Evolutionary conservation across 2,888 invertebrate genomes (phyloP), one percentile per base, ranked within the genome.

Genomic region (Deilephila porcellus): DNA sequence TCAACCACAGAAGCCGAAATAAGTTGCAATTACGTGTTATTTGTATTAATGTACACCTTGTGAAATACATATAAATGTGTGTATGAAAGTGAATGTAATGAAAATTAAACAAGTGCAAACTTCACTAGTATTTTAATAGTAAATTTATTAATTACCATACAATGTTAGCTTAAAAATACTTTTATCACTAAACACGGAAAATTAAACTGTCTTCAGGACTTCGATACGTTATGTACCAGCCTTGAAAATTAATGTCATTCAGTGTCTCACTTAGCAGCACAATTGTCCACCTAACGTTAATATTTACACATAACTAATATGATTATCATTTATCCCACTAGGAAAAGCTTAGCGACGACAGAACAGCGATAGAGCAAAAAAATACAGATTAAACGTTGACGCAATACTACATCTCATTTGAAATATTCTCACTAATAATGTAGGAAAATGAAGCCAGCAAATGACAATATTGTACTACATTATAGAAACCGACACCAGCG

Each of bases 121-220:
- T 56, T 77, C 76, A 75, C 73, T 73, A 77, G 74, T 74, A 73
- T 76, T 80, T 80, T 79, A 80, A 76, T 80, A 78, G 80, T 80
- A 78, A 79, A 77, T 79, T 75, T 71, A 76, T 78, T 56, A 17
- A 56, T 56, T 78, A 80, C 80, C 80, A 70, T 67, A 67, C 67
- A 67, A 75, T 76, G 74, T 76, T 77, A 70, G 73, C 78, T 79
- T 79, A 80, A 74, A 76, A 67, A 60, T 73, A 67, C 20, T 20
- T 64, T 67, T 67, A 67, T 52, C 45, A 25, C 67, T 67, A 67
- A 67, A 67, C 45, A 67, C 25, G 67, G 45, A 67, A 25, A 67
- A 67, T 14, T 45, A 52, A 25, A 60, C 25, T 52, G 25, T 52
- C 52, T 52, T 52, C 52, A 67, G 67, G 52, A 14, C 45, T 20